Evolutionary conservation across 2,797 vertebrate genomes (phyloP), one percentile per base, ranked within the genome.

Genomic region (Cirrhinus molitorella): DNA sequence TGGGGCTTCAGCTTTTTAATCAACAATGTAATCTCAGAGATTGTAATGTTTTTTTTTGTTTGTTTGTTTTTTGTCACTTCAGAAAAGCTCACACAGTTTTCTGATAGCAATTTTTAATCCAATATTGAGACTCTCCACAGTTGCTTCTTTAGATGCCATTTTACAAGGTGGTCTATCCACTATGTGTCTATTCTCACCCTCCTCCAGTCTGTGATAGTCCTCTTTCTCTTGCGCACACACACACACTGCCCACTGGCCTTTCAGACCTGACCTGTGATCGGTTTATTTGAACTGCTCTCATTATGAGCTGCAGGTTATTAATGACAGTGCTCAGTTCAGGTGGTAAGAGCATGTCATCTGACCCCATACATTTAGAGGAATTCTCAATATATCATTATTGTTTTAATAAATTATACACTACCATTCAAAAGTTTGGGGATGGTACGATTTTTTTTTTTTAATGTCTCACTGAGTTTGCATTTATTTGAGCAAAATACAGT

Each of bases 261-360:
- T 92, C 87, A 85, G 90, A 90, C 66, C 73, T 65, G 34, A 75
- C 84, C 86, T 76, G 83, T 84, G 34, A 84, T 65, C 53, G 87
- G 86, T 90, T 88, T 89, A 88, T 88, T 90, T 88, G 71, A 90
- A 79, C 83, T 92, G 86, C 86, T 90, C 89, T 89, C 85, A 67
- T 66, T 70, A 88, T 90, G 80, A 90, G 71, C 87, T 88, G 83
- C 90, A 82, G 80, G 87, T 94, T 93, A 95, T 95, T 93, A 92
- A 95, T 93, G 93, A 92, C 85, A 79, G 12, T 80, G 67, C 88
- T 88, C 87, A 83, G 87, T 85, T 17, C 87, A 76, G 81, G 80
- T 83, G 47, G 70, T 72, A 87, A 89, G 92, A 92, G 93, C 91
- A 89, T 93, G 92, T 93, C 86, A 90, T 90, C 25, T 37, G 23